These are phyloP conservation scores for Imbricaverruca yamaguchii DNA, from an alignment of 2,888 invertebrate species.

Conservation along the genomic window DNA sequence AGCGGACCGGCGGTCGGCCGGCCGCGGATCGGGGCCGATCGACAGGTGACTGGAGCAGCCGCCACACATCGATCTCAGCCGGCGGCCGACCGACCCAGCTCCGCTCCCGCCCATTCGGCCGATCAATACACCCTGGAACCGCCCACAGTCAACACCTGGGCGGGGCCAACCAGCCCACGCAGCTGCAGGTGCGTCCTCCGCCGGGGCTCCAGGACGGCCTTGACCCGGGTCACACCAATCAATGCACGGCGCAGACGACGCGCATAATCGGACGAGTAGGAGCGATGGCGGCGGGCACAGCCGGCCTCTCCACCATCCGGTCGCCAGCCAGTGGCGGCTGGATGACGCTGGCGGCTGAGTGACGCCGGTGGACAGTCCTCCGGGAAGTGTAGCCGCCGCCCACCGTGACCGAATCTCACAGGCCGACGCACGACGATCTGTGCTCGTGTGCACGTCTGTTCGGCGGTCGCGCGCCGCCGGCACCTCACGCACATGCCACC, in stretches of 20 bases:
- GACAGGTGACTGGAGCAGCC: neutral
- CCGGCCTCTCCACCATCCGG: neutral
- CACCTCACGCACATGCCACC: too few species aligned
- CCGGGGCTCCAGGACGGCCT: neutral
- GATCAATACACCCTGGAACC: conserved; percentile 1
- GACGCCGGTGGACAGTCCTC: too few species aligned
- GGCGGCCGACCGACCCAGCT: neutral
- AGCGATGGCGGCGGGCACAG: neutral
- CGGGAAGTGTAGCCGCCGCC: too few species aligned
- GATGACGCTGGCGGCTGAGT: too few species aligned
- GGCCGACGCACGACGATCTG: too few species aligned
- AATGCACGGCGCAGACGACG: neutral
- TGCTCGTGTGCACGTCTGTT: too few species aligned
- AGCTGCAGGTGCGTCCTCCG: too few species aligned
- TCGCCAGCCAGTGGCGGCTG: neutral
- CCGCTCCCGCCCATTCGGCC: neutral
- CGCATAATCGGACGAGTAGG: neutral
- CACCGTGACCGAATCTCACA: too few species aligned
- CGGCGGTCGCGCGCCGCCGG: too few species aligned
- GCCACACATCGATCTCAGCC: neutral
- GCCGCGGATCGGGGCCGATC: neutral
- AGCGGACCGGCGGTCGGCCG: neutral
- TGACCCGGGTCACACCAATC: neutral
- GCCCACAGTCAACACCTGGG: neutral
- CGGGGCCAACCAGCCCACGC: neutral